phyloP scores from a whole-genome alignment of 2,888 invertebrate species.

The Drosophila meridionalis region DNA sequence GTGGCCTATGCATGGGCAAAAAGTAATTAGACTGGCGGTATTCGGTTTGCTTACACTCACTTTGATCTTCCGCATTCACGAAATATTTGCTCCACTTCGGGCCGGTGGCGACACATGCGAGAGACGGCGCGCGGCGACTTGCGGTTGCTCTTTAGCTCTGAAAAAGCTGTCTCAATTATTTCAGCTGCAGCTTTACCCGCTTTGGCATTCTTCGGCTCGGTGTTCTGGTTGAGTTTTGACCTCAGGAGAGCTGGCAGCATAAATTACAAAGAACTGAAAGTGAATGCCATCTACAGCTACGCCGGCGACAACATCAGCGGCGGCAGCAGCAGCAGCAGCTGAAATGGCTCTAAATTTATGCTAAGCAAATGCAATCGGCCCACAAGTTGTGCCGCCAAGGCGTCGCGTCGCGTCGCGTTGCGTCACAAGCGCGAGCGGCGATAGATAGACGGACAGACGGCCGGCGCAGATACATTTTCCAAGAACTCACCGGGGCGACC shows the following conservation, averaged over 20 bases:
- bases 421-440: conserved; percentile 31
- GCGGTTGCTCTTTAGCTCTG: conserved; percentile 23
- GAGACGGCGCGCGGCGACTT: conserved; percentile 3
- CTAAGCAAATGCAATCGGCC: conserved; percentile 70
- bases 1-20: not conserved
- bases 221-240: conserved; percentile 59
- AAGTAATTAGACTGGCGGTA: conserved; percentile 9
- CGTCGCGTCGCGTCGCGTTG: conserved; percentile 50
- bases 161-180: conserved; percentile 46
- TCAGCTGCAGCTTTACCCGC: conserved; percentile 30
- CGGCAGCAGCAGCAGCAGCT: conserved; percentile 16
- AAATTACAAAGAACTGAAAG: conserved; percentile 64
- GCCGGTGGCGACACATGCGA: not conserved
- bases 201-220: conserved; percentile 32
- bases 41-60: not conserved
- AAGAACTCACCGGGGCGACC: conserved; percentile 47
- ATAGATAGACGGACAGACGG: conserved; percentile 36
- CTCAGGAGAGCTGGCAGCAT: conserved; percentile 56
- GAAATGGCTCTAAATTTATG: conserved; percentile 66
- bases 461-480: conserved; percentile 20
- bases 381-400: conserved; percentile 49
- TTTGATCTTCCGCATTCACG: conserved; percentile 16
- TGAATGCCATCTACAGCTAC: conserved; percentile 49
- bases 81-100: conserved; percentile 6
- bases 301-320: not conserved